Evolutionary conservation across 2,113 vertebrate genomes (phyloP), one percentile per base, ranked within the genome.

Genomic region (Antechinus stuartii): DNA sequence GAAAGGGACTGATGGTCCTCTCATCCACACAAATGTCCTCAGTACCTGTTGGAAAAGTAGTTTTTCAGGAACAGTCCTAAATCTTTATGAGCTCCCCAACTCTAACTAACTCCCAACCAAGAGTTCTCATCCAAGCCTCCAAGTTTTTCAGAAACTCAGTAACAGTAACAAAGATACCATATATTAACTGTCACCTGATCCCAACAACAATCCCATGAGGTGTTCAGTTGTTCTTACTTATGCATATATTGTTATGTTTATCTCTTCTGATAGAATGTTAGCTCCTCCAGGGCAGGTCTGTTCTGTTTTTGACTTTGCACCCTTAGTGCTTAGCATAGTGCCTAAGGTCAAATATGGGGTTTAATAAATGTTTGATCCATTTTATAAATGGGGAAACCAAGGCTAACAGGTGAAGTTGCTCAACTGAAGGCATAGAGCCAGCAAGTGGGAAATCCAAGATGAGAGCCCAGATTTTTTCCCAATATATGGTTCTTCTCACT

Each of bases 1-100:
- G 98, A 92, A 99, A 98, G 25, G 99, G 99, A 98, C 99, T 99
- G 95, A 99, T 94, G 0, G 99, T 99, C 95, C 98, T 99, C 96
- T 99, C 98, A 1, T 99, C 97, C 0, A 99, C 98, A 84, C 97
- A 98, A 47, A 99, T 95, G 42, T 97, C 90, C 93, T 99, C 97
- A 0, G 98, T 98, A 54, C 98, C 98, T 98, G 98, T 76, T 95
- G 95, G 84, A 97, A 93, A 98, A 90, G 89, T 52, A 93, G 90
- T 52, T 50, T 47, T 50, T 50, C 27, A 16, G 46, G 90, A 90
- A 92, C 96, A 95, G 94, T 68, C 93, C 94, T 47, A 56, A 76
- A 91, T 90, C 90, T 19, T 49, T 54, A 19, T 22, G 10, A 23
- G 68, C 14, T 89, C 46, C 24, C n/a, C 22, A 84, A 57, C 7